Evolutionary conservation across 2,113 vertebrate species (phyloP), one percentile per base, ranked within the genome.

Genomic region (Coregonus clupeaformis): DNA sequence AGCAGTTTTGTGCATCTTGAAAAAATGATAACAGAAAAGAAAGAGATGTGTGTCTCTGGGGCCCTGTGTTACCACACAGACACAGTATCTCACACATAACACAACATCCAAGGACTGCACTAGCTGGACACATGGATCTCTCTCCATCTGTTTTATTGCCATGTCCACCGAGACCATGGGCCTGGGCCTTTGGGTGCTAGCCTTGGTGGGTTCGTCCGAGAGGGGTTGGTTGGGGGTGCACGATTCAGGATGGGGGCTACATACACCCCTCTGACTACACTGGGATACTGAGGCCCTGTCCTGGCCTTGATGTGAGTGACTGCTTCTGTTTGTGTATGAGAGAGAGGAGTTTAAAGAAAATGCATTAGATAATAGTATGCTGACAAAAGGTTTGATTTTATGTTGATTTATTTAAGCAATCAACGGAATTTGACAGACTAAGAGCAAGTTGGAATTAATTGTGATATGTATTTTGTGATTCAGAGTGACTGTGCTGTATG

Each of bases 1-100:
- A 93, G 91, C 92, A 92, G 90, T 93, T 92, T 89, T 94, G 93
- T 94, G 85, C 75, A 76, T 83, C 78, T 80, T 67, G 91, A 91
- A 90, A 65, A 71, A 89, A 77, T 92, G 89, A 92, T 91, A 93
- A 92, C 89, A 93, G 90, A 89, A 90, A 89, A 93, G 90, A 89
- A 90, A 89, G 89, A 91, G 89, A 88, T 90, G 88, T 88, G 91
- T 83, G 90, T 88, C 85, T 89, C 82, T 89, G 82, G 82, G 80
- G 87, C 69, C 88, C 89, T 90, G 87, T 87, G 85, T 88, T 85
- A 79, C 82, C 83, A 84, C 88, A 85, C 72, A 86, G 83, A 88
- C 85, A 86, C 79, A 80, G 87, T 84, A 82, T 75, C 89, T 82
- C 89, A 75, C 73, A 89, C 87, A 85, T 69, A 83, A 85, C 11